Evolutionary conservation across 2,797 vertebrate species (phyloP), one percentile per base, ranked within the genome.

Genomic region (Chloroceryle inda): DNA sequence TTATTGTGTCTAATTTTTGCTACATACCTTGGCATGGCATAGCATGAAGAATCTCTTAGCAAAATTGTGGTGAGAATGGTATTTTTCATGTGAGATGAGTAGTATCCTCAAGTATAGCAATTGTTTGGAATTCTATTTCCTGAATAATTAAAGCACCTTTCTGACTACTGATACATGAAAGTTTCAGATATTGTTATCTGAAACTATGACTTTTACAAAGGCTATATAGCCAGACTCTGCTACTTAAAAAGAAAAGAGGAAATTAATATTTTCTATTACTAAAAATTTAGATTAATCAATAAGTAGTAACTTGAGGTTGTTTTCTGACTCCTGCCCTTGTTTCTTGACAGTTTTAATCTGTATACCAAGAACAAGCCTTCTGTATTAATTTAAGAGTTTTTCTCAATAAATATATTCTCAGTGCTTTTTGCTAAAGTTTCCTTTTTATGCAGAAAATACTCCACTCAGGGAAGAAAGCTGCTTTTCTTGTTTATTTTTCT

Each of bases 91-190:
- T 74, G 40, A 79, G 13, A 63, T 66, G 71, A 76, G 35, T 69
- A 76, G 42, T 11, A 55, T 59, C 13, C 8, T 79, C n/a, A 79
- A 76, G 18, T 27, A 15, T 26, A 79, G 15, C 17, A 85, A 40
- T 31, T 67, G 10, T 80, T 58, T 69, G 33, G 11, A 62, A 88
- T 73, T 76, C 8, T 16, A 23, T 68, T 88, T 85, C 24, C 53
- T 67, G 40, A 75, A 92, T 85, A 67, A 92, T 85, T 89, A 59
- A 93, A 90, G 27, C 22, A 24, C 37, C 45, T 85, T 88, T 52
- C 67, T 64, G 31, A 77, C 80, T 71, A 37, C 22, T 77, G 10
- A 67, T 92, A 71, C 26, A 10, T 89, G 45, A 44, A 74, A 82
- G 15, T 77, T 95, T 91, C 45, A 83, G 52, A 85, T 67, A 22